A percentile compares a stretch with the other conserved stretches of the same genome.
phyloP scores from a whole-genome alignment of 92 coral and sea anemone species.

The Porites evermanni region DNA sequence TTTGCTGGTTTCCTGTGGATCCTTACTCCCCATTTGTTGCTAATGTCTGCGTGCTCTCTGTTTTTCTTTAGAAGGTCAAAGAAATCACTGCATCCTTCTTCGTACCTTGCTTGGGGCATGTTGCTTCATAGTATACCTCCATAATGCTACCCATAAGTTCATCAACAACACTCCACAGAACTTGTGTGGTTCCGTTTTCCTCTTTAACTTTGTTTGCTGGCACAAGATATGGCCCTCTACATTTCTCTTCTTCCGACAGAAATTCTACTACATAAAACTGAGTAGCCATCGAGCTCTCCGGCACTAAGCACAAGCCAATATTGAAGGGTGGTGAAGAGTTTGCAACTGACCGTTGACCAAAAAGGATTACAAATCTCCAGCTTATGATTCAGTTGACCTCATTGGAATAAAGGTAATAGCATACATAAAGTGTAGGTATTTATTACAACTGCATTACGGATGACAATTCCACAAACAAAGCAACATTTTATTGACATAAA shows the following conservation, averaged over 20 bases:
- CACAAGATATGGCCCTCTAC: slow-evolving; percentile 43
- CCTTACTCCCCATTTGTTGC: slow-evolving; percentile 35
- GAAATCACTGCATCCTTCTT: neutral
- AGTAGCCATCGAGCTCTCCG: neutral
- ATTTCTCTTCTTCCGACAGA: slow-evolving; percentile 10
- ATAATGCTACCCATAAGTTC: slow-evolving; percentile 17
- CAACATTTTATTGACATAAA: neutral
- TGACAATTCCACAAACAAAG: slow-evolving; percentile 4
- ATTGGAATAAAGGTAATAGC: neutral
- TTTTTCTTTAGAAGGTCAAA: slow-evolving; percentile 21
- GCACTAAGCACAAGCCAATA: slow-evolving; percentile 6
- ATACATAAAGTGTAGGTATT: slow-evolving; percentile 15
- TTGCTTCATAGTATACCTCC: slow-evolving; percentile 37
- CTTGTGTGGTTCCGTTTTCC: slow-evolving; percentile 36
- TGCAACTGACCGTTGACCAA: slow-evolving; percentile 1
- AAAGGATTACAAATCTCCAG: slow-evolving; percentile 1
- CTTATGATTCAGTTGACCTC: neutral
- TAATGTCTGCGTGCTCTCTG: slow-evolving; percentile 14
- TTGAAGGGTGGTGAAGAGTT: slow-evolving; percentile 2
- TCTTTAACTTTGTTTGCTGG: slow-evolving; percentile 37
- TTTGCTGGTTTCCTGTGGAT: slow-evolving; percentile 37
- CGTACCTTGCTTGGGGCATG: neutral
- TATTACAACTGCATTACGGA: slow-evolving; percentile 7
- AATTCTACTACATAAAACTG: too few species aligned
- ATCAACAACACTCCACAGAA: slow-evolving; percentile 56